phyloP scores from a whole-genome alignment of 2,797 vertebrate species.

The Cirrhinus molitorella region DNA sequence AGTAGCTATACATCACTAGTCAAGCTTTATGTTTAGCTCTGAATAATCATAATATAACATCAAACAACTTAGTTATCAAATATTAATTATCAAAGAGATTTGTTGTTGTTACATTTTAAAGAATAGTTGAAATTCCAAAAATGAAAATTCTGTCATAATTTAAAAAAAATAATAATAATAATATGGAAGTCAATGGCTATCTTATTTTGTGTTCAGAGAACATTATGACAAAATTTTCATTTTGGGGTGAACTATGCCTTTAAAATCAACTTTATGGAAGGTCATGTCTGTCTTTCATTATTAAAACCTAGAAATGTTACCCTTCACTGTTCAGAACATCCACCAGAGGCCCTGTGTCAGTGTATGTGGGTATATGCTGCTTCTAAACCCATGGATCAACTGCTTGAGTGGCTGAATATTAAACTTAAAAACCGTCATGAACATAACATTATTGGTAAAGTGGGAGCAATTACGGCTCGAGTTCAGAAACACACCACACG shows the following conservation, averaged over 20 bases:
- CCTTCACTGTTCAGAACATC: background rate
- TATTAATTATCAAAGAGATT: too few relatives aligned
- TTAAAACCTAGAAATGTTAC: background rate
- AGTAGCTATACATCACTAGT: too few relatives aligned
- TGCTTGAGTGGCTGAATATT: constrained; percentile 29
- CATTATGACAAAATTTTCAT: background rate
- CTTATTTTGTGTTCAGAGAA: background rate
- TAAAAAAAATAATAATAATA: too few relatives aligned
- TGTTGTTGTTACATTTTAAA: background rate
- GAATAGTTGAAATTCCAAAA: background rate
- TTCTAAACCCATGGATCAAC: constrained; percentile 23
- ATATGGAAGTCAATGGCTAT: background rate
- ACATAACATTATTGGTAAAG: constrained; percentile 51
- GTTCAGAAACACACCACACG: constrained; percentile 43
- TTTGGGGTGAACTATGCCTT: background rate
- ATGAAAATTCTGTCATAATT: background rate
- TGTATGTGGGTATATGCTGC: background rate
- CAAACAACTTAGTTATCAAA: too few relatives aligned
- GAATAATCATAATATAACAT: too few relatives aligned
- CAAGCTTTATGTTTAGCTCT: too few relatives aligned
- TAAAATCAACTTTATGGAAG: background rate
- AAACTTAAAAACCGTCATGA: constrained; percentile 45
- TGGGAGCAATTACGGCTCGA: constrained; percentile 39
- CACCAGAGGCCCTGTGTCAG: background rate
- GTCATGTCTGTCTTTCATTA: background rate